Conservation (phyloP, 2,888 invertebrate genomes). For the Aproaerema taeniolella region DNA sequence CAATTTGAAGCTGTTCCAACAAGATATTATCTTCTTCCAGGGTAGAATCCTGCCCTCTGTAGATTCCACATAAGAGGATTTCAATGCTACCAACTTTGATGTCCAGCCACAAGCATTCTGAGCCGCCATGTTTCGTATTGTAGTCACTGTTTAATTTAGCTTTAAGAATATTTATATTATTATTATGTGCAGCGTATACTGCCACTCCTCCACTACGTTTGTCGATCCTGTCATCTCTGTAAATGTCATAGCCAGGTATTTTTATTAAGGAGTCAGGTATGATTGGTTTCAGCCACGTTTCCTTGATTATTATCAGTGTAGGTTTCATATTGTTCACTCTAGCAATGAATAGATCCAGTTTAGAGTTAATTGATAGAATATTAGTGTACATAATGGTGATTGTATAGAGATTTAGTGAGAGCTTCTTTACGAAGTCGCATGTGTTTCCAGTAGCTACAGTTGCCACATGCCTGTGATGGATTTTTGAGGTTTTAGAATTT, state of each 20-base stretch:
- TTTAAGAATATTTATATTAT: background rate
- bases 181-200: background rate
- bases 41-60: background rate
- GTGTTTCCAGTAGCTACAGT: too few species aligned
- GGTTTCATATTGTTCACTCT: too few species aligned
- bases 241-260: background rate
- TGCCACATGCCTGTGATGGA: too few species aligned
- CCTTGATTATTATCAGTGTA: background rate
- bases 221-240: background rate
- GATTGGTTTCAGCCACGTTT: background rate
- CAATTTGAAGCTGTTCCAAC: too few species aligned
- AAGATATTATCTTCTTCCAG: background rate
- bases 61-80: background rate
- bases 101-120: background rate
- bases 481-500: too few species aligned
- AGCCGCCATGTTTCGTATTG: background rate
- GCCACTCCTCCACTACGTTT: background rate
- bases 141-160: background rate
- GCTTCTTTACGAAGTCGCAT: too few species aligned
- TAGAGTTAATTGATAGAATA: too few species aligned
- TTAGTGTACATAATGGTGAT: too few species aligned
- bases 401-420: too few species aligned
- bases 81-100: background rate
- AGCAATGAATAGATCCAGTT: too few species aligned
- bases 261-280: background rate